Conservation (phyloP, 2,113 vertebrate species). For the Machaerirhynchus nigripectus region DNA sequence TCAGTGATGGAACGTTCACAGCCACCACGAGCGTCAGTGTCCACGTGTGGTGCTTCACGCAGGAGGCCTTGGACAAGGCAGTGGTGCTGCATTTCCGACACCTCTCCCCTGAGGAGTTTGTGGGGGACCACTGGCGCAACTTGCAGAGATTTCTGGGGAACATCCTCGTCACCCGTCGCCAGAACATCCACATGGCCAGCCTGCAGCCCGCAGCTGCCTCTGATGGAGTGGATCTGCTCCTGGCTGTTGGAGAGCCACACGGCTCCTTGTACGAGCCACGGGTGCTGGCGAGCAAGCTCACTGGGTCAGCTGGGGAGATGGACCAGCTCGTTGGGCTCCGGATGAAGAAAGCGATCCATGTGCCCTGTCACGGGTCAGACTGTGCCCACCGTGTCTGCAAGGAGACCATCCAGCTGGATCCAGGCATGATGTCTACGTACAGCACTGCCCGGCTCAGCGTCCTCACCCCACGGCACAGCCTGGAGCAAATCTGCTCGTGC, state of each 20-base stretch:
- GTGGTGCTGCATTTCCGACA: conserved; percentile 81
- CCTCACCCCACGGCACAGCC: conserved; percentile 85
- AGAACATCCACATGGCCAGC: conserved; percentile 88
- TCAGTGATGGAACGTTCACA: conserved; percentile 87
- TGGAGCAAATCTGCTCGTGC: conserved; percentile 88
- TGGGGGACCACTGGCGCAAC: conserved; percentile 89
- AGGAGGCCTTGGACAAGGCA: conserved; percentile 76
- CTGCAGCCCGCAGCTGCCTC: conserved; percentile 79
- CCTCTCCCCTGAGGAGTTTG: conserved; percentile 87
- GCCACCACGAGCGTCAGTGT: conserved; percentile 75
- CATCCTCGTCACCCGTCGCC: conserved; percentile 72
- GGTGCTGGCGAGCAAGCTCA: conserved; percentile 72
- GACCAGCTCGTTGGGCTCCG: conserved; percentile 80
- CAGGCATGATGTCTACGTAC: conserved; percentile 78
- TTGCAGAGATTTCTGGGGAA: conserved; percentile 85
- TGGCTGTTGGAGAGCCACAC: conserved; percentile 69
- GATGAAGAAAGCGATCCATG: conserved; percentile 76
- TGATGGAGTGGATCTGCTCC: conserved; percentile 79
- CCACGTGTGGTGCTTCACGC: conserved; percentile 82
- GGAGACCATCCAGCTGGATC: conserved; percentile 80
- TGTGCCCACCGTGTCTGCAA: conserved; percentile 83
- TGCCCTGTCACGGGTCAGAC: conserved; percentile 77
- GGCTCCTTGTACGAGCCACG: conserved; percentile 57
- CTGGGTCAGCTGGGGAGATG: conserved; percentile 73
- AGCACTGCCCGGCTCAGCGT: conserved; percentile 87